These are phyloP conservation scores for Ethmia dodecea DNA, from an alignment of 2,888 invertebrate genomes.

Conservation along the genomic window DNA sequence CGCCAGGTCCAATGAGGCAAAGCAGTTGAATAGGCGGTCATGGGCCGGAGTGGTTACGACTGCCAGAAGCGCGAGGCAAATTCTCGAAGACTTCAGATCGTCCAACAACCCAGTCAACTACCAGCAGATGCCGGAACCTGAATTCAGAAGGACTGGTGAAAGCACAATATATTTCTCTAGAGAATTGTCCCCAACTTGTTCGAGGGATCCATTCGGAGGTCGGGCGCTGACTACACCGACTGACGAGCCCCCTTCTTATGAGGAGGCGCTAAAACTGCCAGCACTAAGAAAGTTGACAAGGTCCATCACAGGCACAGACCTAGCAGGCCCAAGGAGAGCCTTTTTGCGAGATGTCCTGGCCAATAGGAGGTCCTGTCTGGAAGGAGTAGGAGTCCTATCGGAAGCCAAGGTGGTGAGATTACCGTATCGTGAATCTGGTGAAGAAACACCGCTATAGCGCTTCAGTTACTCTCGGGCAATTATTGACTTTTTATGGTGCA, in stretches of 20 bases:
- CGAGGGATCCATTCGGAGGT: constrained; percentile 79
- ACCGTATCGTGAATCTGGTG: constrained; percentile 54
- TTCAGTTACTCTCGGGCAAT: constrained; percentile 30
- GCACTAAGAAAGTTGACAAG: constrained; percentile 75
- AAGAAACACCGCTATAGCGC: constrained; percentile 69
- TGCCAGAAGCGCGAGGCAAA: constrained; percentile 59
- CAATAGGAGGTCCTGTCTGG: constrained; percentile 67
- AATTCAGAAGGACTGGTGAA: constrained; percentile 40
- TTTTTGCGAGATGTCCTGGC: constrained; percentile 68
- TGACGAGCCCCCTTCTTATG: constrained; percentile 79
- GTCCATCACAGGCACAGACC: constrained; percentile 78
- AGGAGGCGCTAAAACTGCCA: constrained; percentile 80
- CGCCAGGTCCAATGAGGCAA: constrained; percentile 47
- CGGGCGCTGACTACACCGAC: constrained; percentile 74
- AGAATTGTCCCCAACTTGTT: constrained; percentile 70
- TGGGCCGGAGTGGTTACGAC: constrained; percentile 65
- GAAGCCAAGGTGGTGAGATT: constrained; percentile 63
- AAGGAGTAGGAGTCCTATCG: constrained; percentile 65
- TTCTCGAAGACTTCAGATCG: constrained; percentile 58
- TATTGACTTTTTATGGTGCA: constrained; percentile 59
- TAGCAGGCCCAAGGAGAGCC: constrained; percentile 66
- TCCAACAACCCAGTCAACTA: constrained; percentile 45
- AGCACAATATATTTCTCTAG: constrained; percentile 56
- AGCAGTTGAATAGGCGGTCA: constrained; percentile 59
- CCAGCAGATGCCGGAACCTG: constrained; percentile 53